phyloP scores from a whole-genome alignment of 2,113 vertebrate genomes.

The Pangasianodon hypophthalmus region DNA sequence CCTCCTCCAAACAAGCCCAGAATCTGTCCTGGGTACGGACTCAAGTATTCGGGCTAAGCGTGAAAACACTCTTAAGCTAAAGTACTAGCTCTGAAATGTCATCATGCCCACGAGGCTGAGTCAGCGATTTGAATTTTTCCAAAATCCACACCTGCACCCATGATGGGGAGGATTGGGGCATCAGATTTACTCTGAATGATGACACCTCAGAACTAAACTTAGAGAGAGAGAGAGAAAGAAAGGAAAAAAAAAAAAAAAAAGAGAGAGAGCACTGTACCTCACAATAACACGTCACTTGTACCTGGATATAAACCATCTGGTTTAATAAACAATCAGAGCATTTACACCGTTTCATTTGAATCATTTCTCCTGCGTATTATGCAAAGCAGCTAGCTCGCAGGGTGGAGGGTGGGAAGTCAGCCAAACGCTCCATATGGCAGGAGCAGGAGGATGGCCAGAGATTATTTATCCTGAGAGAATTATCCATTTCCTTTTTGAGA shows the following conservation, averaged over 20 bases:
- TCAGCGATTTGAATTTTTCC: slow-evolving; percentile 49
- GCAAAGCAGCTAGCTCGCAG: not conserved
- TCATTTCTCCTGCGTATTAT: not conserved
- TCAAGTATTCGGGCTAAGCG: not conserved
- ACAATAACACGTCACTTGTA: not conserved
- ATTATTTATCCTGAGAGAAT: not conserved
- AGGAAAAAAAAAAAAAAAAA: not conserved
- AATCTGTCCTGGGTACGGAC: not conserved
- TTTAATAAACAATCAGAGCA: not conserved
- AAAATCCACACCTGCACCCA: slow-evolving; percentile 43
- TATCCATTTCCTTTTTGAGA: not conserved
- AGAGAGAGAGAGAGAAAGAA: too few species aligned
- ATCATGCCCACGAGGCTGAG: slow-evolving; percentile 65
- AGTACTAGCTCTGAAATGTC: slow-evolving; percentile 54
- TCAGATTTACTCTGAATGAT: slow-evolving; percentile 15
- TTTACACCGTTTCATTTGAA: not conserved
- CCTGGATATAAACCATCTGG: not conserved
- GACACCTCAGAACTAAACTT: not conserved
- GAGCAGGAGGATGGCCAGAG: not conserved
- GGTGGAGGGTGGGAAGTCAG: not conserved
- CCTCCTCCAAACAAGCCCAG: not conserved
- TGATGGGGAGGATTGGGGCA: not conserved
- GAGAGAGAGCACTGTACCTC: not conserved
- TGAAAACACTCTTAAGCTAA: not conserved
- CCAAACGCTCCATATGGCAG: not conserved